Evolutionary conservation across 2,797 vertebrate species (phyloP).

Genomic region (Microctenopoma lineatum): DNA sequence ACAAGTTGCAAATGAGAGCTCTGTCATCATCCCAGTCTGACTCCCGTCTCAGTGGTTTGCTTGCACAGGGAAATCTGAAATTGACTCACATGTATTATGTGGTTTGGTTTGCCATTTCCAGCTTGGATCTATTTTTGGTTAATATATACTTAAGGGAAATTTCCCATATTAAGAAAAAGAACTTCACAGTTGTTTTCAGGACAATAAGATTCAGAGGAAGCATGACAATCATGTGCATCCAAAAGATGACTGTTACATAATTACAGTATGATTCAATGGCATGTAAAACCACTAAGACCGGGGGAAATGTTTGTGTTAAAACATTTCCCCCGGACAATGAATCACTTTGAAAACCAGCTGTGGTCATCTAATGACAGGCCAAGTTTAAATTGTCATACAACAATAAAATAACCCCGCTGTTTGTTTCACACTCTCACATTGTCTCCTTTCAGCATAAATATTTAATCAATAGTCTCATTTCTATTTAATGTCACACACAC

Average conservation of each 20-base stretch:
- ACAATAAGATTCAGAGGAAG: too few relatives aligned
- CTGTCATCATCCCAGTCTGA: constrained; percentile 57
- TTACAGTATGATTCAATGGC: too few relatives aligned
- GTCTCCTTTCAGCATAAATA: constrained; percentile 58
- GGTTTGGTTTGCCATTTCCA: constrained; percentile 38
- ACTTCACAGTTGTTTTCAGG: too few relatives aligned
- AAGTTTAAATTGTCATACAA: constrained; percentile 7
- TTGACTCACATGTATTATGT: constrained; percentile 47
- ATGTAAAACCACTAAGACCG: not conserved
- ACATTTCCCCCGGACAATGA: not conserved
- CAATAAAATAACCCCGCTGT: constrained; percentile 14
- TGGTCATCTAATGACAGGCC: constrained; percentile 16
- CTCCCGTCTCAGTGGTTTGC: constrained; percentile 45
- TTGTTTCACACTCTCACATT: constrained; percentile 21
- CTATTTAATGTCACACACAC: constrained; percentile 37
- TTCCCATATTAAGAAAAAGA: not conserved
- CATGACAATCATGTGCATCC: too few relatives aligned
- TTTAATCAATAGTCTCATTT: constrained; percentile 54
- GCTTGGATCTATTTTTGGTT: constrained; percentile 40
- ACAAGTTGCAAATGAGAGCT: constrained; percentile 47
- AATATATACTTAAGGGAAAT: not conserved
- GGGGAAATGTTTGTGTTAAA: not conserved
- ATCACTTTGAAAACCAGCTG: constrained; percentile 4
- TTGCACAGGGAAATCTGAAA: constrained; percentile 47
- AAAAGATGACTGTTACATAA: too few relatives aligned